Conservation (phyloP, 2,888 invertebrate genomes). For the Elgonia sp. region DNA sequence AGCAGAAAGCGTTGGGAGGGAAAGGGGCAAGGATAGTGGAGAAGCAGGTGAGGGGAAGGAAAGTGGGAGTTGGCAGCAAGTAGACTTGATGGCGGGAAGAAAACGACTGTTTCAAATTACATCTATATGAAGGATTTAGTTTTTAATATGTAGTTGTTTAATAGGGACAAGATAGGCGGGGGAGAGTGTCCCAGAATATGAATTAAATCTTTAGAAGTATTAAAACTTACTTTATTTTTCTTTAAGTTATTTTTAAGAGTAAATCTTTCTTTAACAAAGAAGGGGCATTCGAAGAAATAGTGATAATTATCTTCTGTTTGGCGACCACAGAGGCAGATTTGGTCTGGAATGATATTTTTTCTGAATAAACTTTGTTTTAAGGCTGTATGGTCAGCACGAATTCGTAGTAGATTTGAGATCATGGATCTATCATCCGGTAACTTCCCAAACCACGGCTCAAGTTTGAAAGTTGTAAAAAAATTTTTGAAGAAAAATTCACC, state of each 20-base stretch:
- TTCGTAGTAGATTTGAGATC: conserved; percentile 8
- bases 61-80: too few species aligned
- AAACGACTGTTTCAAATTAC: too few species aligned
- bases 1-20: too few species aligned
- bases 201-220: too few species aligned
- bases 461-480: conserved; percentile 17
- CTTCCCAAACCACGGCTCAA: conserved; percentile 33
- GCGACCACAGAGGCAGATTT: conserved; percentile 23
- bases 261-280: background rate
- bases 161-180: too few species aligned
- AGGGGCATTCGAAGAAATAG: conserved; percentile 45
- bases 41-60: too few species aligned
- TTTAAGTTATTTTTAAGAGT: background rate
- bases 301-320: conserved; percentile 37
- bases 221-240: too few species aligned
- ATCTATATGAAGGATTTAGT: too few species aligned
- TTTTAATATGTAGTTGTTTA: too few species aligned
- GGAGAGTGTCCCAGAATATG: too few species aligned
- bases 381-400: conserved; percentile 36
- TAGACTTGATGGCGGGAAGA: too few species aligned
- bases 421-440: conserved; percentile 25
- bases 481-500: conserved; percentile 25
- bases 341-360: conserved; percentile 45
- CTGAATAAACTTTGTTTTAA: conserved; percentile 26
- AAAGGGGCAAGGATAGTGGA: too few species aligned